phyloP scores from a whole-genome alignment of 1,140 invertebrate genomes.

The Magallana angulata region DNA sequence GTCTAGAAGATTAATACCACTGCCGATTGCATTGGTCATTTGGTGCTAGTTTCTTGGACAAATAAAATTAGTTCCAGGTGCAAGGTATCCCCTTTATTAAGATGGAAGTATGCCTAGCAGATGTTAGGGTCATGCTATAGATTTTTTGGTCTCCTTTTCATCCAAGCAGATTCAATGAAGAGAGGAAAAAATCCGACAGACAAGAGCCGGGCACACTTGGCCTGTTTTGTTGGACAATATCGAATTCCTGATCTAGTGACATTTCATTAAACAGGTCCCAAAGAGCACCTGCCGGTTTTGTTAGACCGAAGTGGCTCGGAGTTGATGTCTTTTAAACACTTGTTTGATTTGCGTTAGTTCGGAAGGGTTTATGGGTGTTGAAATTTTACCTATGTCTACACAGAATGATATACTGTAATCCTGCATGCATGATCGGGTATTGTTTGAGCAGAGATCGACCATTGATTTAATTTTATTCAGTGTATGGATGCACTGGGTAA shows the following conservation, averaged over 20 bases:
- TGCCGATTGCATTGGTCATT: neutral
- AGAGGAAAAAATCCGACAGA: neutral
- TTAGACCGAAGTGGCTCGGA: neutral
- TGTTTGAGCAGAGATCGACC: constrained; percentile 7
- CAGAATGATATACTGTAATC: neutral
- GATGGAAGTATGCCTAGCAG: neutral
- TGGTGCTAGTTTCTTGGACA: constrained; percentile 13
- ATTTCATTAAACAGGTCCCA: constrained; percentile 25
- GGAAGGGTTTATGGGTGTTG: constrained; percentile 19
- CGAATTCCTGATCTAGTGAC: constrained; percentile 23
- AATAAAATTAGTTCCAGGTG: neutral
- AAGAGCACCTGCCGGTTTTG: constrained; percentile 12
- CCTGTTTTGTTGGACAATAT: constrained; percentile 7
- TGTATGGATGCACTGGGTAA: neutral
- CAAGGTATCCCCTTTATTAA: neutral
- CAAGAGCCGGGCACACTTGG: neutral
- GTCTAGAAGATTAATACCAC: neutral
- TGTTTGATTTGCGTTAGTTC: constrained; percentile 12
- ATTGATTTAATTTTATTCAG: neutral
- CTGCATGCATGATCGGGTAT: constrained; percentile 21
- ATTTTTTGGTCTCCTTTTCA: neutral
- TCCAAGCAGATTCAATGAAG: neutral
- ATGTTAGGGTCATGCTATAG: neutral
- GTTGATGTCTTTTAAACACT: constrained; percentile 22
- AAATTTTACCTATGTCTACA: constrained; percentile 15